These are phyloP conservation scores for Mellivora capensis DNA, from an alignment of 2,113 vertebrate genomes.

Conservation along the genomic window DNA sequence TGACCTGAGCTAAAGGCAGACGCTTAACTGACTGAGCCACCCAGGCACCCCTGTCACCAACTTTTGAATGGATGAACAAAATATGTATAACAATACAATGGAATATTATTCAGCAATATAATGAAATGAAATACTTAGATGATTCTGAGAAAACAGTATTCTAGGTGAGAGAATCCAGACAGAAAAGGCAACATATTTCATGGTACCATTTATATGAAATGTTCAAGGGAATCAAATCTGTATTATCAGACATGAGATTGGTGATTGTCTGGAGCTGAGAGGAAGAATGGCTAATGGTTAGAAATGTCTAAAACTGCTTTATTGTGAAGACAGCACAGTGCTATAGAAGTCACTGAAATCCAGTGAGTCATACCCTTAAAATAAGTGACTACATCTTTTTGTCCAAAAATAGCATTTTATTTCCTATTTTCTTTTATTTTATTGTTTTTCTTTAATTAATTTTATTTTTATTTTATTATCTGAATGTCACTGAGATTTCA, in stretches of 20 bases:
- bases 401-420: not conserved
- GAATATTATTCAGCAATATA: not conserved
- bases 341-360: not conserved
- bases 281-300: not conserved
- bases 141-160: not conserved
- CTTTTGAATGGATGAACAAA: not conserved
- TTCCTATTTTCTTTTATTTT: not conserved
- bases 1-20: too few relatives aligned
- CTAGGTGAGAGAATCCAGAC: not conserved
- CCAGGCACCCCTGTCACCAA: too few relatives aligned
- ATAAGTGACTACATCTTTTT: not conserved
- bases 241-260: not conserved
- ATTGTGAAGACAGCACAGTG: too few relatives aligned
- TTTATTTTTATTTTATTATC: not conserved
- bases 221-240: not conserved
- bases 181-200: not conserved
- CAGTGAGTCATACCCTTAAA: not conserved
- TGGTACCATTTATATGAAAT: not conserved
- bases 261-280: not conserved
- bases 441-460: not conserved
- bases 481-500: not conserved
- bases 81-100: not conserved
- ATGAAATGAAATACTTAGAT: not conserved
- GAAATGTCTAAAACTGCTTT: not conserved
- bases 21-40: too few relatives aligned